Evolutionary conservation across 1,140 invertebrate genomes (phyloP).

Genomic region (Parasteatoda tepidariorum): DNA sequence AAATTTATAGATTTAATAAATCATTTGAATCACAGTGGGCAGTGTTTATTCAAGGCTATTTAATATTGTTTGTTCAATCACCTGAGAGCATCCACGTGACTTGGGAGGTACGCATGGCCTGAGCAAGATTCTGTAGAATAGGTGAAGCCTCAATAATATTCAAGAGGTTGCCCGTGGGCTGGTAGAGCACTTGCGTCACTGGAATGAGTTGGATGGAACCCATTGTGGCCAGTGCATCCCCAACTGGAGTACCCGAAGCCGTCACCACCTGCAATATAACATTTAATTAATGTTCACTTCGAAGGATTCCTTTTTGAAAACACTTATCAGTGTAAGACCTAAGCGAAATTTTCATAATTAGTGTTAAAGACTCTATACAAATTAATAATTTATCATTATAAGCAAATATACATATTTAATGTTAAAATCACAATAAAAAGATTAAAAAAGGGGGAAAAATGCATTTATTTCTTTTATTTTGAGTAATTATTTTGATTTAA

Average conservation of each 20-base stretch:
- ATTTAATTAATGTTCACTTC: background rate
- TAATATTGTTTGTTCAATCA: no score
- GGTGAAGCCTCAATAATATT: slow-evolving; percentile 37
- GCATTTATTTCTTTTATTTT: no score
- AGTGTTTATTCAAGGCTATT: no score
- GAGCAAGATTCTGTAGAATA: slow-evolving; percentile 3
- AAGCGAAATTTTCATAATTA: background rate
- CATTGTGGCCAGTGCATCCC: slow-evolving; percentile 26
- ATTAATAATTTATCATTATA: no score
- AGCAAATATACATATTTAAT: no score
- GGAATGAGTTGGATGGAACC: slow-evolving; percentile 44
- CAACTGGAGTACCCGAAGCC: slow-evolving; percentile 28
- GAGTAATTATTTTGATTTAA: no score
- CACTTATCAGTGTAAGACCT: background rate
- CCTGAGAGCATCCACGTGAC: slow-evolving; percentile 28
- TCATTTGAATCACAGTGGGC: no score
- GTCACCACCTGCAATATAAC: slow-evolving; percentile 44
- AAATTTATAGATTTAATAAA: no score
- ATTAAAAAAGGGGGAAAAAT: no score
- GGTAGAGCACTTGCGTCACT: slow-evolving; percentile 29
- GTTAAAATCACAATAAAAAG: no score
- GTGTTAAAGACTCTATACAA: no score
- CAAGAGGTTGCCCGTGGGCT: slow-evolving; percentile 20
- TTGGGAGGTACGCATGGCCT: background rate
- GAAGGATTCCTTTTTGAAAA: background rate